These are phyloP conservation scores for Heliconius sara DNA, from an alignment of 2,888 invertebrate genomes.

Conservation along the genomic window DNA sequence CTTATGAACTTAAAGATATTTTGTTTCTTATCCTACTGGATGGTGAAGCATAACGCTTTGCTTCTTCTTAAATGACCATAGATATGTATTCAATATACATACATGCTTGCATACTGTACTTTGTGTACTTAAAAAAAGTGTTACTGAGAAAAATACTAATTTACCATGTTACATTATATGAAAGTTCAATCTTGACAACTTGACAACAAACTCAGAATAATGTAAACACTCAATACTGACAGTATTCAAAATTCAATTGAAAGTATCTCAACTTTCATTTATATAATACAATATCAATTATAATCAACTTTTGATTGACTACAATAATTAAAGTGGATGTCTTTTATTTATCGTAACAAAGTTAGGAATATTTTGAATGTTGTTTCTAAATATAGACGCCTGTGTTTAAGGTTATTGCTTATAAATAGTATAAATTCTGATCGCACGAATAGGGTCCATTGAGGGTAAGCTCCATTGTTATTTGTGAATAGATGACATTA, in stretches of 20 bases:
- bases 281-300: conserved; percentile 10
- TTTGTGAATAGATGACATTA: neutral
- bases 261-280: neutral
- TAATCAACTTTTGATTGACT: neutral
- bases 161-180: neutral
- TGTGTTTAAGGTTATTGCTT: conserved; percentile 4
- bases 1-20: no score
- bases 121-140: no score
- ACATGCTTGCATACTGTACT: no score
- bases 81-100: no score
- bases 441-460: neutral
- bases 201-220: neutral
- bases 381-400: conserved; percentile 6
- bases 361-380: conserved; percentile 11
- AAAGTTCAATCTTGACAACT: neutral
- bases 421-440: conserved; percentile 8
- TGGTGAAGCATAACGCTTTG: no score
- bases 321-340: neutral
- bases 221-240: neutral
- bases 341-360: neutral
- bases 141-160: neutral
- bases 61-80: no score
- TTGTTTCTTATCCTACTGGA: no score
- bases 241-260: neutral
- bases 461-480: neutral